Evolutionary conservation across 2,888 invertebrate genomes (phyloP), one percentile per base, ranked within the genome.

Genomic region (Pycnomerus fuliginosus): DNA sequence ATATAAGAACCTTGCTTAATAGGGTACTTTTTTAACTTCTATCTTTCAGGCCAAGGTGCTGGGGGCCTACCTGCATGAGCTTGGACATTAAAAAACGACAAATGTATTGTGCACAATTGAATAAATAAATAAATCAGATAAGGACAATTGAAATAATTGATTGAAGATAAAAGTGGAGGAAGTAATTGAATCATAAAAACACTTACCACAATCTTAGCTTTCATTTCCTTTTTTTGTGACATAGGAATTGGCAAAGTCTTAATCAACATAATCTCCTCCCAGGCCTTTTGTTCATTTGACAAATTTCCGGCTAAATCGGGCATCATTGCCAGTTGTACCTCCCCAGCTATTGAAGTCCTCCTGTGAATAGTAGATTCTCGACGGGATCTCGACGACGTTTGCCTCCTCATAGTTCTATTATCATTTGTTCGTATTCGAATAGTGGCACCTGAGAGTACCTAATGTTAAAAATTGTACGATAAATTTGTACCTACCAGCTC

Each of bases 251-350:
- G 90, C 83, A 89, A 83, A 0, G 86, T 82, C 64, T 90, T 90
- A 51, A 90, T 88, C 67, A 85, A 84, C 84, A 87, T 87, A 30
- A 90, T 87, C 70, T 90, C 88, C 56, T 90, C 87, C 87, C 88
- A 89, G 1, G 87, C 87, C 1, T 85, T 78, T 64, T 87, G 85
- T 65, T 90, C 90, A 57, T 89, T 89, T 0, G 88, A 85, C 28
- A 88, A 72, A 68, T 85, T 87, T 65, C 87, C 86, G 70, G 89
- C 88, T n/a, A 90, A 70, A 69, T 90, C 90, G 0, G 90, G 90
- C 53, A 90, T 65, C 83, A 87, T 85, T 0, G 89, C 83, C 2
- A 87, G 80, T 48, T 87, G 84, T 35, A 85, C 81, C 62, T 88
- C 88, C 45, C 71, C 74, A 40, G 74, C 70, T 22, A 74, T 73